Evolutionary conservation across 2,888 invertebrate species (phyloP), one percentile per base, ranked within the genome.

Genomic region (Linyphia triangularis): DNA sequence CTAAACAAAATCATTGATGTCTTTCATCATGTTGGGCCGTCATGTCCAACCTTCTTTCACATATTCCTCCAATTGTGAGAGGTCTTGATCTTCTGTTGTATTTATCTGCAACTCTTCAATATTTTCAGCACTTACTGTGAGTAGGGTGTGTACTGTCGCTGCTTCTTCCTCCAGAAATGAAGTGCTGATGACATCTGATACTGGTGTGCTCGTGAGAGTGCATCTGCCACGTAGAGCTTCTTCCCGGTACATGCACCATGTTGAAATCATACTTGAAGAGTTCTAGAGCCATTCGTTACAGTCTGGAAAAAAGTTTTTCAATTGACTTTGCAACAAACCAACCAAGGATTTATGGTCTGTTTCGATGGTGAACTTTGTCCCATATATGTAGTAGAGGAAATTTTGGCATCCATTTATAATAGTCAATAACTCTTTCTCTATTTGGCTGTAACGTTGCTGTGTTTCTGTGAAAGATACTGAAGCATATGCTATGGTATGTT

Each of bases 381-480:
- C 73, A 43, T 67, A 72, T 1, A 30, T 63, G 24, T 82, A 82
- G n/a, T 88, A 70, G 10, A 72, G 30, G 28, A 81, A 88, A 13
- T 88, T 5, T 22, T 57, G 19, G 16, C 22, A 57, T 0, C 88
- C 82, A 37, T 33, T 37, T 2, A 73, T 13, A 22, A 89, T 63
- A 4, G 70, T 72, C 5, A 85, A 24, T 6, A 65, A 7, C 28
- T 88, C 89, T 37, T 88, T 88, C 28, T 89, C 89, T 28, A 85
- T 85, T 24, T 85, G 85, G 1, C 85, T 70, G 30, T 89, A 89
- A 6, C 79, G 26, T 37, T 70, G 61, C 22, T 89, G 73, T 26
- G 79, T 69, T 24, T 43, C 79, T 19, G 65, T 79, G n/a, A 89
- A 51, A 2, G 85, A 59, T 33, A 37, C 59, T 4, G 70, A 78